Evolutionary conservation across 2,797 vertebrate genomes (phyloP).

Genomic region (Masticophis lateralis): DNA sequence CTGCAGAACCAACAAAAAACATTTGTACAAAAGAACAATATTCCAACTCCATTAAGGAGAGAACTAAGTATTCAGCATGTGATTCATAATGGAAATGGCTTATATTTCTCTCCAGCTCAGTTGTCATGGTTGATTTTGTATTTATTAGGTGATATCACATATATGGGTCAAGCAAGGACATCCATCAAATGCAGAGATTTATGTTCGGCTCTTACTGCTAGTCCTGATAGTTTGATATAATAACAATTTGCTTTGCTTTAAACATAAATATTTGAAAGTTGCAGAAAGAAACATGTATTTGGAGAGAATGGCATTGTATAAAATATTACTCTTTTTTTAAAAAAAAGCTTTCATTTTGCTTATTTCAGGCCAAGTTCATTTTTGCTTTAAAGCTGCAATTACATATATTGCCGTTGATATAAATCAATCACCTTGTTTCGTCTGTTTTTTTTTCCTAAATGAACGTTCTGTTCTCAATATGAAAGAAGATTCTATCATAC

Average conservation of each 20-base stretch:
- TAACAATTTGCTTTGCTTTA: background rate
- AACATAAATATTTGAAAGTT: constrained; percentile 4
- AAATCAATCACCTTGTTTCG: background rate
- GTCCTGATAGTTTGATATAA: background rate
- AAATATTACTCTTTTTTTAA: background rate
- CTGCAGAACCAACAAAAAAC: background rate
- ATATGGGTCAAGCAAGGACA: background rate
- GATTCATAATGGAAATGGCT: background rate
- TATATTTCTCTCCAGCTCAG: background rate
- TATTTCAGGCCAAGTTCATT: background rate
- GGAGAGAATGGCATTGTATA: background rate
- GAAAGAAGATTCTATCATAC: background rate
- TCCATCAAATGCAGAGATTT: background rate
- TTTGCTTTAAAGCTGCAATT: background rate
- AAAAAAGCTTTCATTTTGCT: background rate
- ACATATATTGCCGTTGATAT: background rate
- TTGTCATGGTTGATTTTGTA: background rate
- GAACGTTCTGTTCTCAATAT: background rate
- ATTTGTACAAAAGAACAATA: background rate
- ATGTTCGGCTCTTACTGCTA: background rate
- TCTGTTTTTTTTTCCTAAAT: background rate
- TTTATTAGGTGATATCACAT: background rate
- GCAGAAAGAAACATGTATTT: background rate
- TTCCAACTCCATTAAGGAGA: background rate
- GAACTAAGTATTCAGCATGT: background rate